phyloP scores from a whole-genome alignment of 1,140 invertebrate species.

The Drosophila tani region DNA sequence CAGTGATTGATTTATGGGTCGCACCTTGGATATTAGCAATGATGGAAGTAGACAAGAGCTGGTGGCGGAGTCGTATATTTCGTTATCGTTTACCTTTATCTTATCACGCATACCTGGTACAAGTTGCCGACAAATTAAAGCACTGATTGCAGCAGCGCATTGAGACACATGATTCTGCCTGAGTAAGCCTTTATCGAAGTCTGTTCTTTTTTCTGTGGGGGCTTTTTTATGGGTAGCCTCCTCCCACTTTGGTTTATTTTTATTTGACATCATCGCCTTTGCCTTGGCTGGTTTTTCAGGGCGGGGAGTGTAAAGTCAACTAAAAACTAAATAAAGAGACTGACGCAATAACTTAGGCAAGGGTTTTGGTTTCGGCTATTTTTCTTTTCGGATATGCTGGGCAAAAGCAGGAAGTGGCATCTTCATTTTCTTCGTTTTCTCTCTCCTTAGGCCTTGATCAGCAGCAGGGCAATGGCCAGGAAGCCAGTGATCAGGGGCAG shows the following conservation, averaged over 20 bases:
- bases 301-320: slow-evolving; percentile 51
- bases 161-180: slow-evolving; percentile 41
- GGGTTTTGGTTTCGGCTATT: slow-evolving; percentile 18
- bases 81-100: slow-evolving; percentile 47
- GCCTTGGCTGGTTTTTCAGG: slow-evolving; percentile 17
- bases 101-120: slow-evolving; percentile 58
- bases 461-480: slow-evolving; percentile 52
- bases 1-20: slow-evolving; percentile 38
- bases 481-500: slow-evolving; percentile 63
- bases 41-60: slow-evolving; percentile 5
- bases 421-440: not conserved
- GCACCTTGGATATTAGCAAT: slow-evolving; percentile 33
- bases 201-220: slow-evolving; percentile 37
- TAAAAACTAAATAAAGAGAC: slow-evolving; percentile 79
- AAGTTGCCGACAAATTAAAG: slow-evolving; percentile 74
- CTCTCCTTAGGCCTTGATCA: slow-evolving; percentile 51
- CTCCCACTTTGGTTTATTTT: slow-evolving; percentile 33
- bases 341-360: slow-evolving; percentile 45
- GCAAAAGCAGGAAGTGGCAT: not conserved
- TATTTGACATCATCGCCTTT: slow-evolving; percentile 48
- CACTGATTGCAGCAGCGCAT: slow-evolving; percentile 46
- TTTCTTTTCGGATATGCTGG: slow-evolving; percentile 10
- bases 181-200: slow-evolving; percentile 37
- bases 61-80: slow-evolving; percentile 46
- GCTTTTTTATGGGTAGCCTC: slow-evolving; percentile 22